Conservation (phyloP, 2,888 invertebrate genomes). For the Andrena haemorrhoa region DNA sequence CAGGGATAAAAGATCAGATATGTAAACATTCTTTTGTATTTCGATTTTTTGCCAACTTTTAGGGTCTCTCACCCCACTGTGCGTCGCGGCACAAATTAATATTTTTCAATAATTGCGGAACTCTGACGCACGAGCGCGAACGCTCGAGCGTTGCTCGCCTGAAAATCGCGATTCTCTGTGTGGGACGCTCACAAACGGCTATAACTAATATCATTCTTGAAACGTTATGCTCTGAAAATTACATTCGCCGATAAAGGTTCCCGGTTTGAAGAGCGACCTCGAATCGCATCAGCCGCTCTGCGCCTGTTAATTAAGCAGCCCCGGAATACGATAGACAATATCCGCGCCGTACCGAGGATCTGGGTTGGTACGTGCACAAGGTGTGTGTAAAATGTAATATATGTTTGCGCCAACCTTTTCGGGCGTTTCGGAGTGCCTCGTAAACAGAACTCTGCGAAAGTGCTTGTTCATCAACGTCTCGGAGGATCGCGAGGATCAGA, state of each 20-base stretch:
- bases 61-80: no score
- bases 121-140: background rate
- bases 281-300: constrained; percentile 15
- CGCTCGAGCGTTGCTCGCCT: background rate
- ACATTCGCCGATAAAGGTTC: constrained; percentile 15
- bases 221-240: constrained; percentile 7
- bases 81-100: constrained; percentile 10
- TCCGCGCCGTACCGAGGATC: background rate
- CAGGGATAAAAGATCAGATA: no score
- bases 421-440: no score
- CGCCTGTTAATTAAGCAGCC: constrained; percentile 21
- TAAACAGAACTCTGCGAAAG: no score
- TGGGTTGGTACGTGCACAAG: background rate
- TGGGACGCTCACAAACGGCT: constrained; percentile 28
- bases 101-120: constrained; percentile 45
- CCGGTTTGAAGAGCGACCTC: background rate
- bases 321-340: background rate
- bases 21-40: no score
- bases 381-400: no score
- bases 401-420: no score
- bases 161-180: constrained; percentile 22
- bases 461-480: no score
- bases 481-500: no score
- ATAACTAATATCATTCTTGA: constrained; percentile 24
- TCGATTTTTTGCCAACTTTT: no score